Conservation (phyloP, 1,140 invertebrate genomes). For the Cecropterus lyciades region DNA sequence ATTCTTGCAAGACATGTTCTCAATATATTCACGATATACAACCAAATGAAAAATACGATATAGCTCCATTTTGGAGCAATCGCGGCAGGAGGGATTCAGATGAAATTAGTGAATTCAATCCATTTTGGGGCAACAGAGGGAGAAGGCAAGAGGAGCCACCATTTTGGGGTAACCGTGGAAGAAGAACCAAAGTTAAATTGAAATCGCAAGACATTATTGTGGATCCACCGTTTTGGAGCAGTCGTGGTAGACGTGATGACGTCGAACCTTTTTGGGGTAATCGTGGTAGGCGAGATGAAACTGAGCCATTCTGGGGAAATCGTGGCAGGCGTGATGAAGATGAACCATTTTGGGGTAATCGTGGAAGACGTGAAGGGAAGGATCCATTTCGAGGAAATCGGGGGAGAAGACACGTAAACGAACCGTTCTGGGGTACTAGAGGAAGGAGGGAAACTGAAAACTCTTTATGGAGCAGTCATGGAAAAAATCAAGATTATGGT, state of each 20-base stretch:
- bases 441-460: conserved; percentile 52
- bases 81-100: conserved; percentile 28
- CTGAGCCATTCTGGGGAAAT: conserved; percentile 62
- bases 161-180: conserved; percentile 62
- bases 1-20: conserved; percentile 43
- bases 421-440: conserved; percentile 60
- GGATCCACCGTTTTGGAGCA: conserved; percentile 62
- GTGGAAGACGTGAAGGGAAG: conserved; percentile 60
- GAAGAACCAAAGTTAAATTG: conserved; percentile 36
- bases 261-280: conserved; percentile 57
- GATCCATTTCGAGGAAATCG: conserved; percentile 71
- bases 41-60: conserved; percentile 15
- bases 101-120: conserved; percentile 23
- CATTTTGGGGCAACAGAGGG: conserved; percentile 40
- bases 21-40: conserved; percentile 30
- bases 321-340: conserved; percentile 55
- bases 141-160: conserved; percentile 50
- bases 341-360: conserved; percentile 67
- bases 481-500: conserved; percentile 49
- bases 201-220: conserved; percentile 21
- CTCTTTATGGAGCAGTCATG: conserved; percentile 64
- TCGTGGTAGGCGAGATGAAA: conserved; percentile 47
- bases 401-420: too few species aligned
- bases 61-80: conserved; percentile 34
- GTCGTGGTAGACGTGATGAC: conserved; percentile 56